These are phyloP conservation scores for Eupithecia abbreviata DNA, from an alignment of 2,888 invertebrate species.

Conservation along the genomic window DNA sequence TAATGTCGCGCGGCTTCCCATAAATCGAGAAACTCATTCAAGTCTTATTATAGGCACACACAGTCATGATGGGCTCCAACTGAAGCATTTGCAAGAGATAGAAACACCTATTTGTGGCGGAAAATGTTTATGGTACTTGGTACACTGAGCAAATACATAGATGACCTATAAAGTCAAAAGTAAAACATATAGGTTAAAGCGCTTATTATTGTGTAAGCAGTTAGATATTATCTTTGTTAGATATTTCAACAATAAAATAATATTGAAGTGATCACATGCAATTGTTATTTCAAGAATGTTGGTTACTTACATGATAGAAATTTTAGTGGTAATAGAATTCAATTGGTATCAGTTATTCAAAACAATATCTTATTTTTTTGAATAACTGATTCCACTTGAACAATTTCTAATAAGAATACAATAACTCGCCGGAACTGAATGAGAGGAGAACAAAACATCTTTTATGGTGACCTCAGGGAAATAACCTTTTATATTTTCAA, in stretches of 20 bases:
- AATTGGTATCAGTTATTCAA: too few relatives aligned
- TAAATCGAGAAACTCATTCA: neutral
- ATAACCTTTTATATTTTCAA: neutral
- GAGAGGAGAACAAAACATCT: neutral
- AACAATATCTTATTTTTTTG: neutral
- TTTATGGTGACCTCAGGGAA: neutral
- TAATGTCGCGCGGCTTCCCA: neutral
- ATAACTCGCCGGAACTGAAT: neutral
- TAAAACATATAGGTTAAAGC: neutral
- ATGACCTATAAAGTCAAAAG: too few relatives aligned
- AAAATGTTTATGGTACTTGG: neutral
- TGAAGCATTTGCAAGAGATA: neutral
- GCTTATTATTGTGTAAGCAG: neutral
- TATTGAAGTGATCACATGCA: neutral
- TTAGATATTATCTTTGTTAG: neutral
- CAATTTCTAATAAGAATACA: neutral
- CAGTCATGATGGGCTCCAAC: neutral
- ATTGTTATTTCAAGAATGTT: constrained; percentile 1
- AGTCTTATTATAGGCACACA: too few relatives aligned
- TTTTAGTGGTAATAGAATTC: too few relatives aligned
- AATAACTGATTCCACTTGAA: neutral
- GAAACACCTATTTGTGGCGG: neutral
- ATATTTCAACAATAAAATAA: neutral
- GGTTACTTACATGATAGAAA: neutral
- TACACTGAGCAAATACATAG: too few relatives aligned